Percentiles rank a stretch among this genome's conserved stretches.
These are phyloP conservation scores for Lochmaea crataegi DNA, from an alignment of 2,888 invertebrate genomes.

Conservation along the genomic window DNA sequence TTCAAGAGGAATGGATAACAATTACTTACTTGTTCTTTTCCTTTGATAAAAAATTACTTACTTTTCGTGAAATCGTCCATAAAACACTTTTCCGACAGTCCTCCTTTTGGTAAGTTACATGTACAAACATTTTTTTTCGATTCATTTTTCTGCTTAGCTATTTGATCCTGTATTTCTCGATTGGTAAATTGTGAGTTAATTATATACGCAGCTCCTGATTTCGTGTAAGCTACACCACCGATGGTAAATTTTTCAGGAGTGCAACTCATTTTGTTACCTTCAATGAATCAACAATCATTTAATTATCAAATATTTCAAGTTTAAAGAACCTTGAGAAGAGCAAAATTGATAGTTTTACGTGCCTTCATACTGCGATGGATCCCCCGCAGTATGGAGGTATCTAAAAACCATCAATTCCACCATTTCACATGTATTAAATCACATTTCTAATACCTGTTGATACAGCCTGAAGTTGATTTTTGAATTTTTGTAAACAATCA, in stretches of 20 bases:
- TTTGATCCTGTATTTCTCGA: constrained; percentile 2
- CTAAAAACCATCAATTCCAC: too few relatives aligned
- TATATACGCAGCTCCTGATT: constrained; percentile 34
- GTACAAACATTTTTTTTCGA: constrained; percentile 1
- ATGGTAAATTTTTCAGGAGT: constrained; percentile 32
- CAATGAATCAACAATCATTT: neutral
- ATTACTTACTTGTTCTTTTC: too few relatives aligned
- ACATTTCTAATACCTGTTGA: neutral
- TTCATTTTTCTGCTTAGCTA: neutral
- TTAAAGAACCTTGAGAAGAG: too few relatives aligned
- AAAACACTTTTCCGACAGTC: neutral
- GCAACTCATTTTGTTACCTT: constrained; percentile 33
- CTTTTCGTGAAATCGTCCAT: constrained; percentile 9
- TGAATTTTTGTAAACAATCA: constrained; percentile 51
- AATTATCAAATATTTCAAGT: neutral
- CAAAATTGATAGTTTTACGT: too few relatives aligned
- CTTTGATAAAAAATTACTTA: neutral
- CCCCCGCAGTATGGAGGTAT: too few relatives aligned
- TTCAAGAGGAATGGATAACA: too few relatives aligned
- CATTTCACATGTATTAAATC: neutral
- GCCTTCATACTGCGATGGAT: too few relatives aligned
- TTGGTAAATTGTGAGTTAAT: constrained; percentile 15
- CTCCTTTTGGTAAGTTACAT: constrained; percentile 1
- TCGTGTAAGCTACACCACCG: constrained; percentile 35
- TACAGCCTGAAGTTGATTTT: constrained; percentile 27